Evolutionary conservation across 2,888 invertebrate genomes (phyloP).

Genomic region (Tortricodes alternella): DNA sequence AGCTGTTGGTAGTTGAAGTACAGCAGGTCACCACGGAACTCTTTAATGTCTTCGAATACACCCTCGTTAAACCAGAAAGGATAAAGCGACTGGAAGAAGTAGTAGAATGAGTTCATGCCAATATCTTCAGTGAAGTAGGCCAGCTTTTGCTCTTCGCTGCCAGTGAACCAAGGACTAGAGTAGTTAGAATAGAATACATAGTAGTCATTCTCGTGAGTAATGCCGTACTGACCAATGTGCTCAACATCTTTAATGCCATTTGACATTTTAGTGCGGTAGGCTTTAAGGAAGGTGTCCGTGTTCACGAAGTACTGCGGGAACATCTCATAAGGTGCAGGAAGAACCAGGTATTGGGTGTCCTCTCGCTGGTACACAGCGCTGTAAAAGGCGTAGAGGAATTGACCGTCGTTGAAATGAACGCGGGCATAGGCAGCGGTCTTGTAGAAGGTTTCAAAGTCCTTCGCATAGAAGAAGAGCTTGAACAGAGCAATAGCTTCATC

Average conservation of each 20-base stretch:
- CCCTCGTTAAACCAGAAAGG: constrained; percentile 85
- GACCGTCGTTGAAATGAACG: constrained; percentile 82
- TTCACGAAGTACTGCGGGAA: constrained; percentile 85
- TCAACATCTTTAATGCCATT: constrained; percentile 52
- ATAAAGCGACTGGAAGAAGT: constrained; percentile 83
- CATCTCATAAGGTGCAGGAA: constrained; percentile 87
- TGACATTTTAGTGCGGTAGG: constrained; percentile 69
- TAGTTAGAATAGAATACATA: constrained; percentile 83
- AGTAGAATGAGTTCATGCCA: constrained; percentile 86
- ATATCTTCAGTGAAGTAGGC: constrained; percentile 88
- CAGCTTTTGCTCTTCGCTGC: constrained; percentile 82
- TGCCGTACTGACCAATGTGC: constrained; percentile 58
- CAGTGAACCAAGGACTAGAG: constrained; percentile 76
- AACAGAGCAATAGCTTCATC: constrained; percentile 79
- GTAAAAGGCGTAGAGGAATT: constrained; percentile 84
- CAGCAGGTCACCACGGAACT: constrained; percentile 85
- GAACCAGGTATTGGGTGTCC: constrained; percentile 80
- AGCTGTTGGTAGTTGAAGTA: constrained; percentile 86
- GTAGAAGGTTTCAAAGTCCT: constrained; percentile 84
- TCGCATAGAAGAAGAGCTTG: constrained; percentile 82
- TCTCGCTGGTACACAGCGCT: constrained; percentile 82
- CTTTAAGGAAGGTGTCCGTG: constrained; percentile 75
- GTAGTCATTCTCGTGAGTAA: constrained; percentile 63
- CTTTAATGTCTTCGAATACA: constrained; percentile 71
- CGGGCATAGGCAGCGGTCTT: constrained; percentile 81